Conservation (phyloP, 2,797 vertebrate species). For the Epinephelus coioides region DNA sequence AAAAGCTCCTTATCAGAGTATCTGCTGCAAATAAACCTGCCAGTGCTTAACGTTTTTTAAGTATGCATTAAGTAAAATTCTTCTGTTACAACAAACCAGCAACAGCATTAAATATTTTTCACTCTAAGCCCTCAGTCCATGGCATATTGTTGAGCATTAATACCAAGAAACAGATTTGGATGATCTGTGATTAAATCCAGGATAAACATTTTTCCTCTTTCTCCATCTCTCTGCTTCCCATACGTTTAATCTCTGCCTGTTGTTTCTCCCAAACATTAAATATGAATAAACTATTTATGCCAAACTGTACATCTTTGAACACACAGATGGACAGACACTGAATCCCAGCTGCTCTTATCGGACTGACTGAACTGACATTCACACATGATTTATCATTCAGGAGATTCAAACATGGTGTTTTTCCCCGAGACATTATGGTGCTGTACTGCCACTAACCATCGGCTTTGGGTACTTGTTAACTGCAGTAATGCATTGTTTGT, state of each 20-base stretch:
- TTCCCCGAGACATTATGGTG: background rate
- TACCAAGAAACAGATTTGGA: constrained; percentile 46
- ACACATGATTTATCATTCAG: background rate
- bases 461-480: background rate
- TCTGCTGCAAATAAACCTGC: constrained; percentile 3
- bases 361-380: background rate
- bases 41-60: no score
- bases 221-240: background rate
- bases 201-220: constrained; percentile 32
- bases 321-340: background rate
- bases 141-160: constrained; percentile 55
- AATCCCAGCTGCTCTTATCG: background rate
- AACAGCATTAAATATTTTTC: constrained; percentile 53
- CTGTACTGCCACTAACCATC: background rate
- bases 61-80: background rate
- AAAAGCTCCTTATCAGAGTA: background rate
- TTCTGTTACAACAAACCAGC: constrained; percentile 22
- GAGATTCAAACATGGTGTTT: background rate
- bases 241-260: constrained; percentile 4
- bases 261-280: constrained; percentile 1
- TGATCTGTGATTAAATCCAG: constrained; percentile 56
- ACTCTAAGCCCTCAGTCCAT: constrained; percentile 29
- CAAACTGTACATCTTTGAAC: background rate
- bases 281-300: background rate
- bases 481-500: background rate